Conservation (phyloP, 2,113 vertebrate genomes). For the Scomber scombrus region DNA sequence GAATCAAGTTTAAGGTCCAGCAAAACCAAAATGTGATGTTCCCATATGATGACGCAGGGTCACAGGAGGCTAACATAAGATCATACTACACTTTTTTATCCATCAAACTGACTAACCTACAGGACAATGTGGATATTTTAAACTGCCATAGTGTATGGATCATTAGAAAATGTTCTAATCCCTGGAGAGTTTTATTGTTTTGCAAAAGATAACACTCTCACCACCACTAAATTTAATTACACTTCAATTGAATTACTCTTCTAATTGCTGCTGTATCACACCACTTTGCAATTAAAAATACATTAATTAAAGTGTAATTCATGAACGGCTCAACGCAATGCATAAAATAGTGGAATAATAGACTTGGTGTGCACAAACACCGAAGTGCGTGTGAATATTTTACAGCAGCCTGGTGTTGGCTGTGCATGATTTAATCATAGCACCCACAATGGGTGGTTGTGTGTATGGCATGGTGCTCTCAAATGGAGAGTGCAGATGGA, state of each 20-base stretch:
- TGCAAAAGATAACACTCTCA: constrained; percentile 3
- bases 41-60: no score
- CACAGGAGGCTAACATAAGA: no score
- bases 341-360: neutral
- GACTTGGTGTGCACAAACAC: neutral
- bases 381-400: neutral
- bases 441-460: constrained; percentile 23
- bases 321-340: constrained; percentile 9
- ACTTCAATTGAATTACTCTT: constrained; percentile 29
- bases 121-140: neutral
- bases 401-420: constrained; percentile 10
- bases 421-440: constrained; percentile 26
- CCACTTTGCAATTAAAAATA: constrained; percentile 26
- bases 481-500: constrained; percentile 31
- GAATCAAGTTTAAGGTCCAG: no score
- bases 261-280: constrained; percentile 11
- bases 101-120: neutral
- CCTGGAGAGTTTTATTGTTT: neutral
- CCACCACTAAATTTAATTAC: constrained; percentile 28
- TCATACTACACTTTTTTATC: neutral
- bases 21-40: no score
- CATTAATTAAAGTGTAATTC: constrained; percentile 33
- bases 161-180: neutral
- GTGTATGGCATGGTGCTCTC: constrained; percentile 30
- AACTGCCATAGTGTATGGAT: neutral